phyloP scores from a whole-genome alignment of 2,797 vertebrate genomes.

The Ciconia nigra region DNA sequence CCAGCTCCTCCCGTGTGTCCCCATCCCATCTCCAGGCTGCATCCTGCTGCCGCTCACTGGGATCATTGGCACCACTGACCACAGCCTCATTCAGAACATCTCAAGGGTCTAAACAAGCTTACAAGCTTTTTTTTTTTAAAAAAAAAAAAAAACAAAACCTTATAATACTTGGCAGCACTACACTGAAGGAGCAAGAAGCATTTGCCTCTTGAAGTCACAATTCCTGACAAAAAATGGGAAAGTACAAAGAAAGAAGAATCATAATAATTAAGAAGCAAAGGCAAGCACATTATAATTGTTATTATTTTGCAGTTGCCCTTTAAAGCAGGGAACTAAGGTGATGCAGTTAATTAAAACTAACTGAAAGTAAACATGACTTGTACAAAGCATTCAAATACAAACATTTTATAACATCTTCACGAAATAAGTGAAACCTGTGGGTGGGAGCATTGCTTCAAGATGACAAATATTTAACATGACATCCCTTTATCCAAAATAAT shows the following conservation, averaged over 20 bases:
- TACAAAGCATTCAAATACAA: not conserved
- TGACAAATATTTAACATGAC: not conserved
- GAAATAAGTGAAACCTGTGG: not conserved
- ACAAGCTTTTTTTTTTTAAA: not conserved
- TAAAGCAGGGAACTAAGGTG: not conserved
- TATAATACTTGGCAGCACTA: not conserved
- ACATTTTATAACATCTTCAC: not conserved
- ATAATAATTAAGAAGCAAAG: not conserved
- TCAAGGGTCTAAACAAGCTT: not conserved
- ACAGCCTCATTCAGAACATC: not conserved
- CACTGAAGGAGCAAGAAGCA: not conserved
- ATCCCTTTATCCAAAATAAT: not conserved
- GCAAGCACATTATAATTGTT: not conserved
- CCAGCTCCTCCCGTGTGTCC: fast-evolving
- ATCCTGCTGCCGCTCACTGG: not conserved
- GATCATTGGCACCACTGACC: not conserved
- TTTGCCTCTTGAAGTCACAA: not conserved
- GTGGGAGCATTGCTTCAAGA: not conserved
- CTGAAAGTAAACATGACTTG: not conserved
- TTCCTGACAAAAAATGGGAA: not conserved
- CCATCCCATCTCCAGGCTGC: not conserved
- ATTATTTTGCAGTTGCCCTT: not conserved
- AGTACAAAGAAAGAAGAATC: not conserved
- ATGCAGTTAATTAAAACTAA: not conserved
- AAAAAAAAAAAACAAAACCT: not conserved